Evolutionary conservation across 2,888 invertebrate species (phyloP), one percentile per base, ranked within the genome.

Genomic region (Apomyelois bistriatella): DNA sequence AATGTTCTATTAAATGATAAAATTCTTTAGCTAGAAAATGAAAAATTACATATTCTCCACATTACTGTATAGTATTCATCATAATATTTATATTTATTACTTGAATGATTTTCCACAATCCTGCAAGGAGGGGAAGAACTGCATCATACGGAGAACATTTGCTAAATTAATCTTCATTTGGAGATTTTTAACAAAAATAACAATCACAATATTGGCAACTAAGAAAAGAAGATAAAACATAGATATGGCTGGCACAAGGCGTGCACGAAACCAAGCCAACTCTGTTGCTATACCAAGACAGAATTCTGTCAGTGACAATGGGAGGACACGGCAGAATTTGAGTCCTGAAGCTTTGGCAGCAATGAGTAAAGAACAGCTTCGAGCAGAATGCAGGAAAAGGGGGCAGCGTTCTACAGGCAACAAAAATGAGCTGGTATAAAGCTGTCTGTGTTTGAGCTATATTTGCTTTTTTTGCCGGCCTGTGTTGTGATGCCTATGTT

Each of bases 371-470:
- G 93, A 94, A 74, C 94, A 94, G 76, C 90, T 94, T 61, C 93
- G 94, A 68, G 85, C 87, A 53, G 94, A 94, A 77, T 93, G 94
- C 89, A 90, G 93, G 65, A 93, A 93, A 85, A 83, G 94, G 69
- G 94, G 94, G 64, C 93, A 93, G 79, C 93, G 93, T 76, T 91
- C 93, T 46, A 90, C 92, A 60, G 94, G 94, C 77, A 94, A 93
- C 90, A 94, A 94, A 86, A 91, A 89, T 65, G 94, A 94, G 90
- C 91, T 94, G 94, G 94, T 94, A 94, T 84, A 79, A 70, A 70
- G 74, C 73, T 72, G 79, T 80, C 79, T 78, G 71, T 78, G 72
- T 74, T 71, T 84, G 77, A 81, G 86, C 86, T 80, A 84, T 65
- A 62, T 74, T 70, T 66, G 67, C 63, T 65, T 75, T 76, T 70